Percentiles rank a stretch among this genome's conserved stretches.
phyloP scores from a whole-genome alignment of 2,797 vertebrate species.

The Urosaurus nigricauda region DNA sequence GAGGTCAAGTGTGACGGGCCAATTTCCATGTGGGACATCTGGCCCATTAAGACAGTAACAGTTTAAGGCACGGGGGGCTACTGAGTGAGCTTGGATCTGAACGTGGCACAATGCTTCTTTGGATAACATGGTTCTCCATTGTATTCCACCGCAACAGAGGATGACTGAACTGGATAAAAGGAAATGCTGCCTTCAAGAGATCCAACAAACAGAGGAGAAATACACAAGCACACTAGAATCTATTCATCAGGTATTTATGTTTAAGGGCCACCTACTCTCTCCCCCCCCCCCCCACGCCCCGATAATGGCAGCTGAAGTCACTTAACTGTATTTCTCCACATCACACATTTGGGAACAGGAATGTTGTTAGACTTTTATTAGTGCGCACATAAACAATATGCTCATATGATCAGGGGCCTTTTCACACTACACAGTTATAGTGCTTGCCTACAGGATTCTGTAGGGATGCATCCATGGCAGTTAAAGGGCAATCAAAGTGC shows the following conservation, averaged over 20 bases:
- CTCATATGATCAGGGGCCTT: no score
- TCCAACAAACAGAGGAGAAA: constrained; percentile 91
- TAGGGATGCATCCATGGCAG: no score
- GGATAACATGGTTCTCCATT: background rate
- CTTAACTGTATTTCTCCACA: background rate
- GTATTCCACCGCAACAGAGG: constrained; percentile 72
- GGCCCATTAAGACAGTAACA: background rate
- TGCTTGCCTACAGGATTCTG: no score
- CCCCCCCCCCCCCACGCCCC: background rate
- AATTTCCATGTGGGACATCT: background rate
- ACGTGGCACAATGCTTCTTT: background rate
- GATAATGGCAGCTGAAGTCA: background rate
- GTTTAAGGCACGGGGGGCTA: no score
- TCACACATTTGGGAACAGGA: background rate
- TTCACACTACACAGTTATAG: no score
- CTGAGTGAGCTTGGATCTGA: background rate
- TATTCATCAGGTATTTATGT: constrained; percentile 82
- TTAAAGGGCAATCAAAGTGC: no score
- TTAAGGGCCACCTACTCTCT: background rate
- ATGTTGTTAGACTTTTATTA: background rate
- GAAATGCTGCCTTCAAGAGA: constrained; percentile 91
- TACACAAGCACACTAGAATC: constrained; percentile 89
- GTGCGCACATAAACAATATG: no score
- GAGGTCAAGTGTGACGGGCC: background rate
- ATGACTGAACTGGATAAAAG: constrained; percentile 86